These are phyloP conservation scores for Liopterus haemorrhoidalis DNA, from an alignment of 2,888 invertebrate species.

Conservation along the genomic window DNA sequence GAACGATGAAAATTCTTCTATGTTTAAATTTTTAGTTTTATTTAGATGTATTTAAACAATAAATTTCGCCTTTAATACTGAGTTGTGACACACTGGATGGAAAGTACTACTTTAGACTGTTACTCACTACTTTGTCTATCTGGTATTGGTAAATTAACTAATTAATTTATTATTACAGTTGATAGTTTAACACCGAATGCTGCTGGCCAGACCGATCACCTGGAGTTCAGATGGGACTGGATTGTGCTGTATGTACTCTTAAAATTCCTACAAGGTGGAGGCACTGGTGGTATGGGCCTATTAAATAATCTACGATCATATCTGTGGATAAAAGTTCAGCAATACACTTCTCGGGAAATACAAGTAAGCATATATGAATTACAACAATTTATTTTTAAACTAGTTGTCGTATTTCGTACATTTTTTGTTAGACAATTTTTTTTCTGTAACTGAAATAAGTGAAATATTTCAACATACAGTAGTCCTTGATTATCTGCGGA, in stretches of 20 bases:
- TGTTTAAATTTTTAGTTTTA: too few species aligned
- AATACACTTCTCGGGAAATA: constrained; percentile 89
- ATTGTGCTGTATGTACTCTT: constrained; percentile 79
- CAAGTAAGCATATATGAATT: too few species aligned
- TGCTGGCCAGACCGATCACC: constrained; percentile 22
- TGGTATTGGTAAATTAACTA: too few species aligned
- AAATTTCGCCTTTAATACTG: too few species aligned
- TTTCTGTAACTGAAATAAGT: constrained; percentile 1
- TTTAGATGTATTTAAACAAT: too few species aligned
- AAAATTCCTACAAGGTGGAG: constrained; percentile 94
- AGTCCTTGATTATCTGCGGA: background rate
- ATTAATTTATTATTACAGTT: constrained; percentile 57
- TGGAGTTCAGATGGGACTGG: constrained; percentile 80
- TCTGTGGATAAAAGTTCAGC: constrained; percentile 93
- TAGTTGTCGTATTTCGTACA: too few species aligned
- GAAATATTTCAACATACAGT: background rate
- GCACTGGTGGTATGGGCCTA: constrained; percentile 86
- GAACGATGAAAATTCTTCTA: too few species aligned
- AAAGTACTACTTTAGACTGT: too few species aligned
- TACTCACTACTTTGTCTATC: too few species aligned
- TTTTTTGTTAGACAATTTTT: too few species aligned
- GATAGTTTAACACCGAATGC: constrained; percentile 63
- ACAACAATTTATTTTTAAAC: too few species aligned
- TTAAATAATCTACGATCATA: constrained; percentile 86
- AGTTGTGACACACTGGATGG: too few species aligned